Evolutionary conservation across 2,113 vertebrate genomes (phyloP).

Genomic region (Corvus cornix): DNA sequence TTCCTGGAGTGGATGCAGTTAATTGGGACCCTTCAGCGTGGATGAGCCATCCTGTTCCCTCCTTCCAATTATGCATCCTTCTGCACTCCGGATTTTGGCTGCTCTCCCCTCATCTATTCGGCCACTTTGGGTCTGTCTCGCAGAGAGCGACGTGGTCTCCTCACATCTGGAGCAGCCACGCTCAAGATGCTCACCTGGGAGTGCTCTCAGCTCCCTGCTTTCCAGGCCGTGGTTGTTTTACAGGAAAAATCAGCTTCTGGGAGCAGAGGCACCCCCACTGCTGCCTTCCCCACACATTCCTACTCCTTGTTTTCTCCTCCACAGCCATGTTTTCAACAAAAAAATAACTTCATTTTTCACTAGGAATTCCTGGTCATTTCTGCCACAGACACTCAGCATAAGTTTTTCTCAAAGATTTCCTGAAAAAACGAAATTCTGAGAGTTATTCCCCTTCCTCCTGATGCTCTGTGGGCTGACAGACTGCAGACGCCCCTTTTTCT

Average conservation of each 20-base stretch:
- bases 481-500: accelerated
- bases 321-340: neutral
- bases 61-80: neutral
- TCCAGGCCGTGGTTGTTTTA: neutral
- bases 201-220: neutral
- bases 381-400: neutral
- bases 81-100: neutral
- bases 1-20: slow-evolving; percentile 32
- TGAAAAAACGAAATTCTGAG: neutral
- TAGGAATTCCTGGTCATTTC: neutral
- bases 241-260: neutral
- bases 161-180: neutral
- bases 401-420: neutral
- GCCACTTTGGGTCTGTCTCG: accelerated
- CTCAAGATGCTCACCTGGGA: neutral
- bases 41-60: slow-evolving; percentile 35
- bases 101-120: neutral
- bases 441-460: neutral
- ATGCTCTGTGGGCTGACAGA: neutral
- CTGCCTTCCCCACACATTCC: neutral
- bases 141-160: neutral
- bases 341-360: neutral
- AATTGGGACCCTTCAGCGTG: slow-evolving; percentile 20
- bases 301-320: neutral
- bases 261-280: neutral